A percentile compares a stretch with the other conserved stretches of the same genome.
Conservation (phyloP, 92 coral and sea anemone genomes). For the Montipora capitata region DNA sequence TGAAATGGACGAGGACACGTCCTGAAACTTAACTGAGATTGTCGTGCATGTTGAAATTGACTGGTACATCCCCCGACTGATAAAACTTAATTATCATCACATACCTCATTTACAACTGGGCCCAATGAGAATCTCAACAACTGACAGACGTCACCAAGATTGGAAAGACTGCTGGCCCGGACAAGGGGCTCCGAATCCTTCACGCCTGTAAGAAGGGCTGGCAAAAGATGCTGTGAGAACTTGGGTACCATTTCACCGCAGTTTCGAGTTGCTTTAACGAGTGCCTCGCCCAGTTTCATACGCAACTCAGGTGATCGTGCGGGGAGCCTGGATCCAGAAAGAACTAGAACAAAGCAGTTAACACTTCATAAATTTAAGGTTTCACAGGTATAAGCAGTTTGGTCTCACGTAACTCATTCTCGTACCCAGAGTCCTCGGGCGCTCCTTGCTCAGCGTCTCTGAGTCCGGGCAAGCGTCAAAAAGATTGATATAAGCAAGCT, state of each 20-base stretch:
- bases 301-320: slow-evolving; percentile 76
- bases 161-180: slow-evolving; percentile 97
- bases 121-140: slow-evolving; percentile 87
- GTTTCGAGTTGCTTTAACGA: slow-evolving; percentile 85
- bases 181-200: slow-evolving; percentile 87
- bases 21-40: too few relatives aligned
- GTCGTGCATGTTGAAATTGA: background rate
- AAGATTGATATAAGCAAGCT: too few relatives aligned
- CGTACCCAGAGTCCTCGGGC: too few relatives aligned
- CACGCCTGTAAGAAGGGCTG: slow-evolving; percentile 87
- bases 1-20: too few relatives aligned
- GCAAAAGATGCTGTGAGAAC: slow-evolving; percentile 84
- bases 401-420: too few relatives aligned
- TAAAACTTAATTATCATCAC: background rate
- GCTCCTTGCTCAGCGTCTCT: too few relatives aligned
- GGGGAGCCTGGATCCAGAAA: slow-evolving; percentile 12
- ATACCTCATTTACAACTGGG: slow-evolving; percentile 88
- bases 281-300: slow-evolving; percentile 93
- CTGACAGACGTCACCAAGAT: slow-evolving; percentile 93
- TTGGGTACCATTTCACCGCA: slow-evolving; percentile 92
- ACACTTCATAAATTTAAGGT: background rate
- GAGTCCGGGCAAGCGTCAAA: too few relatives aligned
- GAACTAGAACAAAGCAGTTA: slow-evolving; percentile 6
- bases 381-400: too few relatives aligned
- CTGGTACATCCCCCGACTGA: background rate